Evolutionary conservation across 1,140 invertebrate genomes (phyloP), one percentile per base, ranked within the genome.

Genomic region (Bilobella aurantiaca): DNA sequence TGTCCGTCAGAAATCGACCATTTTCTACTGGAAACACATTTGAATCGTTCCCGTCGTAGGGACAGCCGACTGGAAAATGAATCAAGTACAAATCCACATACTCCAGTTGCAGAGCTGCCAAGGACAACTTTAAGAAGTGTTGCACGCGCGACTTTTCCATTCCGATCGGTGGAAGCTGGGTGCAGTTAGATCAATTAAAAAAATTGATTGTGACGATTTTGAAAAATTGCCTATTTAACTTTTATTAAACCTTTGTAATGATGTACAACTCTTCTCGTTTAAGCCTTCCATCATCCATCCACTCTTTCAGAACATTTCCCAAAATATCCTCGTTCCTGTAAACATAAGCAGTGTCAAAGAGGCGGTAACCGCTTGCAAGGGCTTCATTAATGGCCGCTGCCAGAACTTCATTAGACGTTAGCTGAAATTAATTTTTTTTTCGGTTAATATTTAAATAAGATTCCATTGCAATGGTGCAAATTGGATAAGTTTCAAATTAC

Each of bases 11-110:
- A 0, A 72, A n/a, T 46, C 57, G 42, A 29, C 64, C 67, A 53
- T 53, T 53, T 3, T 23, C 21, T 5, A 53, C 3, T 5, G 23
- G 12, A 23, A 23, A 12, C 5, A 5, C 3, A 23, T 53, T 53
- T 12, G 49, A 18, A 5, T 53, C 49, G 25, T 12, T 5, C 12
- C 12, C 49, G 5, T 8, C 25, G 49, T 16, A 16, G 8, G 34
- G 34, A 42, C 34, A 42, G 1, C 81, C 82, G 75, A 90, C 87
- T 0, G 92, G 90, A 29, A 84, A 83, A 69, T 94, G 91, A 61
- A 93, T 81, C 12, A 94, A 78, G 75, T 91, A 93, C 64, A 94
- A 79, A 74, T 94, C 91, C 2, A 94, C 76, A 74, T 93, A 94
- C 61, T 87, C 82, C 61, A 91, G 74, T 67, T 86, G 82, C 18